A percentile compares a stretch with the other conserved stretches of the same genome.
Conservation (phyloP, 2,113 vertebrate species). For the Channa maculata region DNA sequence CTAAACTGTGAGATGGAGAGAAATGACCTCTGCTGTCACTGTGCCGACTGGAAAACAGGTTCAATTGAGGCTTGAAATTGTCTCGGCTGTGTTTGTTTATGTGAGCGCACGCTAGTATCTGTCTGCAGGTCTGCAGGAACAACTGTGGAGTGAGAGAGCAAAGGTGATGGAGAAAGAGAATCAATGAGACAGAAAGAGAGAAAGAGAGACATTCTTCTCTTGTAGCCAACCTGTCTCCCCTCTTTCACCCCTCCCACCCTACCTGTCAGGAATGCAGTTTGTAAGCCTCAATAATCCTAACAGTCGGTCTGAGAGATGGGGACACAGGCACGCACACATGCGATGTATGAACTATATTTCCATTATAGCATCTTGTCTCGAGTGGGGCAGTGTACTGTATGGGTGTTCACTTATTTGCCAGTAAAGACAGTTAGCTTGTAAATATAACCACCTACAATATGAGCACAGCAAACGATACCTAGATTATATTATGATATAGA, state of each 20-base stretch:
- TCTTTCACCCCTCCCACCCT: slow-evolving; percentile 47
- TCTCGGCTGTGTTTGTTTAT: slow-evolving; percentile 41
- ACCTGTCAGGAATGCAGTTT: slow-evolving; percentile 71
- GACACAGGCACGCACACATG: background rate
- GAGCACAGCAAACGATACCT: too few species aligned
- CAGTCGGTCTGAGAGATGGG: slow-evolving; percentile 31
- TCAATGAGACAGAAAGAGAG: slow-evolving; percentile 4
- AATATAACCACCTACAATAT: too few species aligned
- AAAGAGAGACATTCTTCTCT: slow-evolving; percentile 60
- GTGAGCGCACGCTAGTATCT: slow-evolving; percentile 8
- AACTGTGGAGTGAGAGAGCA: slow-evolving; percentile 34
- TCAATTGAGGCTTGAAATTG: slow-evolving; percentile 68
- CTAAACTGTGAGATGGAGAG: slow-evolving; percentile 27
- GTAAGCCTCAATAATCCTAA: slow-evolving; percentile 59
- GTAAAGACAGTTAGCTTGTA: too few species aligned
- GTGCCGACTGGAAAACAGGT: slow-evolving; percentile 46
- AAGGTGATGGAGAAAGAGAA: slow-evolving; percentile 32
- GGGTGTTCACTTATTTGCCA: too few species aligned
- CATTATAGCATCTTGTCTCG: background rate
- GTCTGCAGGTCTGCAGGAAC: slow-evolving; percentile 28
- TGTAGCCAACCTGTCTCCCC: slow-evolving; percentile 72
- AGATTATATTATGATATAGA: too few species aligned
- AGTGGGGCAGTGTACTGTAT: background rate
- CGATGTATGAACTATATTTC: background rate
- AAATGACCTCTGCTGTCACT: slow-evolving; percentile 61